Evolutionary conservation across 2,113 vertebrate genomes (phyloP), one percentile per base, ranked within the genome.

Genomic region (Tamias sibiricus): DNA sequence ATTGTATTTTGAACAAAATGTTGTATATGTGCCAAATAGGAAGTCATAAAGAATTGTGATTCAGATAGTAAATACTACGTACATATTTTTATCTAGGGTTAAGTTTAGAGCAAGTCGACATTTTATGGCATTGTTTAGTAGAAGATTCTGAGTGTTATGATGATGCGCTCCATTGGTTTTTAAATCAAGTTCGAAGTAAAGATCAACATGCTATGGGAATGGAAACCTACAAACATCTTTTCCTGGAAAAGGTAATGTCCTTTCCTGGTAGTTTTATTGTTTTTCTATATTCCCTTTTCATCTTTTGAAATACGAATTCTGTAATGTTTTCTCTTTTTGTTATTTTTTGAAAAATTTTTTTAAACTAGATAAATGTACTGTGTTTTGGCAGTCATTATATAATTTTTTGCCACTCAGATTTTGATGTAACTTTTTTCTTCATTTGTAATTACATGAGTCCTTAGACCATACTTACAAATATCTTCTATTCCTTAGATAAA

Each of bases 161-260:
- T 62, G 99, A 99, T 97, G 99, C 99, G 5, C 98, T 99, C 75
- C 99, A 99, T 95, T 99, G 99, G 99, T 99, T 99, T 98, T 99
- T 99, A 98, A 99, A 99, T 96, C 99, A 99, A 99, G 99, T 99
- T 85, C 99, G 99, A 98, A 99, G 99, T 98, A 99, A 99, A 98
- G 99, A 99, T 98, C 99, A 99, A 97, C 99, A 99, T 44, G 99
- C 99, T 3, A 99, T 99, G 99, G 99, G 99, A 90, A 99, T 99
- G 99, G 99, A 99, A 98, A 99, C 99, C 4, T 99, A 99, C 97
- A 99, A 99, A 68, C 99, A 99, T 98, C 99, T 99, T 82, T 99
- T 99, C 98, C 98, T 99, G 97, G 99, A 99, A 98, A 99, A 99
- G 99, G 99, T 99, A 98, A 96, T 81, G 81, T 76, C 57, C 52